These are phyloP conservation scores for Pteruthius melanotis DNA, from an alignment of 2,113 vertebrate species.

Conservation along the genomic window DNA sequence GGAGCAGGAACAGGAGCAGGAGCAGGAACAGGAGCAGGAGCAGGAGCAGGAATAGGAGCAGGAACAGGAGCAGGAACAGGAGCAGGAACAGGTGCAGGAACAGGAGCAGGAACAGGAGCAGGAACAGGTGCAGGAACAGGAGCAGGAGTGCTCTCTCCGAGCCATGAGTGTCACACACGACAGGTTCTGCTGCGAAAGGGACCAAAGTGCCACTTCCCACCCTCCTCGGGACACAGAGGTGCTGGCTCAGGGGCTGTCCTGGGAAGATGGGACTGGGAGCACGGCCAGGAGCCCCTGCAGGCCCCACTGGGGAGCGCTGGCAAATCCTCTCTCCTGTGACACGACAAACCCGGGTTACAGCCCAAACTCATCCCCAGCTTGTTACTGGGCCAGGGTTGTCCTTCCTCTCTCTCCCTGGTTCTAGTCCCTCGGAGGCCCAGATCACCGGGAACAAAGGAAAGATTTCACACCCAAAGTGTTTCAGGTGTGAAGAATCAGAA, in stretches of 20 bases:
- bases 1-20: too few species aligned
- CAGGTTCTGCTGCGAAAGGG: neutral
- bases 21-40: too few species aligned
- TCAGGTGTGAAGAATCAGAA: neutral
- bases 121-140: neutral
- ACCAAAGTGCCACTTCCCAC: neutral
- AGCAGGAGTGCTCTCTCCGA: neutral
- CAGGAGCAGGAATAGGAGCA: neutral
- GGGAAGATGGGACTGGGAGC: neutral
- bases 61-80: neutral
- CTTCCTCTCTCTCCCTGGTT: neutral
- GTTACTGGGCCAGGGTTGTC: neutral
- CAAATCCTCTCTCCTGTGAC: neutral
- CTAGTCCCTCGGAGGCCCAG: neutral
- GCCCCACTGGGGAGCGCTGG: neutral
- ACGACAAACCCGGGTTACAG: neutral
- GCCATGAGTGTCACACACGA: neutral
- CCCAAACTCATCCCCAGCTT: neutral
- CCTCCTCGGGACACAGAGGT: rapidly evolving
- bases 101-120: neutral
- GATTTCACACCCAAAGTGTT: neutral
- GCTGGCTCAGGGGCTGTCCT: neutral
- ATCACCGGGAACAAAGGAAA: neutral
- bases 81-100: neutral
- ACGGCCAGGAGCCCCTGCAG: neutral